Base-by-base conservation (phyloP, 2,113 vertebrate species). In the Lipophrys pholis region DNA sequence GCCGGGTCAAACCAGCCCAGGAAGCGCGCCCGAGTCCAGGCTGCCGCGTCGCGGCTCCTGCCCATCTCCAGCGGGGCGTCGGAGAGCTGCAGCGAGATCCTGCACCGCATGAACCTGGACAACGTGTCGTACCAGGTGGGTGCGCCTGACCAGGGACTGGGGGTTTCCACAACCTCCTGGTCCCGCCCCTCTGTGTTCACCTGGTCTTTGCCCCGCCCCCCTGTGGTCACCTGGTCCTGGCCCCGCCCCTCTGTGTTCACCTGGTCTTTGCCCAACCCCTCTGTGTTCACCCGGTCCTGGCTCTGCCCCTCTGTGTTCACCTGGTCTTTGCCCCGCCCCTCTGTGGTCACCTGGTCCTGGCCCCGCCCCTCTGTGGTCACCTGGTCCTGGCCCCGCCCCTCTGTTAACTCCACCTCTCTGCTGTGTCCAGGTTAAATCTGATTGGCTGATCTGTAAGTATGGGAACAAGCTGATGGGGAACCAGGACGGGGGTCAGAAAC, bases 41-140 rank as follows among this genome's bases (percentile, higher is more conserved):
- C 86, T 1, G 88, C 79, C 1, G 88, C 88, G 0, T 90, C 84
- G 0, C 86, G 88, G n/a, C 84, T 90, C 6, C 80, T 90, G 3
- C 88, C 86, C 0, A 86, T 88, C 12, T 88, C 79, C 17, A 74
- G 84, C 0, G 84, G 76, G 11, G 88, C 88, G 0, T 88, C 88
- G 0, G 88, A 90, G 74, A 83, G 82, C 68, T 88, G 86, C 62
- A 90, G 88, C 0, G 81, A 86, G 51, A 65, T 90, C 51, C 62
- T 90, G 45, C 88, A 88, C 63, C 88, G 88, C 35, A 90, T 83
- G 88, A 87, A 88, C 79, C 85, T 79, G 50, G 88, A 90, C 50
- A 76, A 61, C 0, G 82, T 90, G 17, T 90, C 88, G 5, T 69
- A 90, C 10, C 76, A 90, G 85, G 87, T 89, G 30, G n/a, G 54